phyloP scores from a whole-genome alignment of 2,888 invertebrate genomes.

The Trichogramma evanescens region DNA sequence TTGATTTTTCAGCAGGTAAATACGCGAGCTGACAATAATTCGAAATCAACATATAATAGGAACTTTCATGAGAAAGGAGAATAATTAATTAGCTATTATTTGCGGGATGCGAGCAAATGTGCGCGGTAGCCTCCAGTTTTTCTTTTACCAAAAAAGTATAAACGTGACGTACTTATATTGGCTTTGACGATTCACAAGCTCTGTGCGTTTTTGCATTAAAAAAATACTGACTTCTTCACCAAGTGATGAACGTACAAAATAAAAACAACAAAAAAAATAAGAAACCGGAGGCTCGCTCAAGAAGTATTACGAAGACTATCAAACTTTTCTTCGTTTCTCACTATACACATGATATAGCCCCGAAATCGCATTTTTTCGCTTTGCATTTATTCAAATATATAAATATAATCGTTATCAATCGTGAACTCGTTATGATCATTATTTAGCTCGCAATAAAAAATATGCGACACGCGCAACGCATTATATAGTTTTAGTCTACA shows the following conservation, averaged over 20 bases:
- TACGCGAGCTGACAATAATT: too few relatives aligned
- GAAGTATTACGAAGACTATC: not conserved
- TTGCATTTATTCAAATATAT: too few relatives aligned
- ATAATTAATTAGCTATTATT: not conserved
- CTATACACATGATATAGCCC: constrained; percentile 4
- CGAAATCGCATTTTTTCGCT: not conserved
- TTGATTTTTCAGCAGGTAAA: too few relatives aligned
- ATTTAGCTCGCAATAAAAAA: too few relatives aligned
- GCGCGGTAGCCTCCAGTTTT: constrained; percentile 20
- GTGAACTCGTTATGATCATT: too few relatives aligned
- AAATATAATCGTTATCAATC: constrained; percentile 4
- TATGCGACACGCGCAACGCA: too few relatives aligned
- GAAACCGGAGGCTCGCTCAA: constrained; percentile 19
- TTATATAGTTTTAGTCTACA: too few relatives aligned
- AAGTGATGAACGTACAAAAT: not conserved
- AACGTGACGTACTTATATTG: not conserved
- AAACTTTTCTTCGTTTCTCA: not conserved
- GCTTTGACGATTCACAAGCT: not conserved
- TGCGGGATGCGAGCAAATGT: constrained; percentile 20
- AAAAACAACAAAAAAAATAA: constrained; percentile 5
- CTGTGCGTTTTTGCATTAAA: not conserved
- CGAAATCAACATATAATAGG: too few relatives aligned
- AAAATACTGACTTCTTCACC: not conserved
- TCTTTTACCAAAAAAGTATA: not conserved
- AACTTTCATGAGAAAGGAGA: not conserved